phyloP scores from a whole-genome alignment of 1,140 invertebrate species.

The Plectus sambesii region DNA sequence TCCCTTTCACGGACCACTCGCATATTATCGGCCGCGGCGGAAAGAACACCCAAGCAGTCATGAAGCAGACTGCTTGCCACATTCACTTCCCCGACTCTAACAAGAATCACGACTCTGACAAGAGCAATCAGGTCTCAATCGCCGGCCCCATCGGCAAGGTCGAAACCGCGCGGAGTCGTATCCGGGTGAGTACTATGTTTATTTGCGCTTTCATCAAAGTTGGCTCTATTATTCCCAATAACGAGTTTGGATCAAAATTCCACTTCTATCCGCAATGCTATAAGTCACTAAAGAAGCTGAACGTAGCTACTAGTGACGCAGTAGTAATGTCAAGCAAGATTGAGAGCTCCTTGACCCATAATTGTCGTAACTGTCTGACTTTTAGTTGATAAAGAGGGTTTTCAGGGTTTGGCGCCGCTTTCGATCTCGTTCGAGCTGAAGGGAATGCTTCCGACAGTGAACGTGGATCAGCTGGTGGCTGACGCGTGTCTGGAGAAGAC shows the following conservation, averaged over 20 bases:
- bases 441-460: slow-evolving; percentile 56
- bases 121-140: slow-evolving; percentile 67
- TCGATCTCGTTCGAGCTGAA: slow-evolving; percentile 83
- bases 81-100: slow-evolving; percentile 98
- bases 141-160: slow-evolving; percentile 75
- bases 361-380: no score
- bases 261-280: no score
- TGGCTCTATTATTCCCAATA: no score
- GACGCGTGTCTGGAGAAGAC: slow-evolving; percentile 58
- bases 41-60: slow-evolving; percentile 80
- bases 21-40: slow-evolving; percentile 95
- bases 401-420: slow-evolving; percentile 70
- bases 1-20: slow-evolving; percentile 92
- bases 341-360: no score
- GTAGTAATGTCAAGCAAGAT: no score
- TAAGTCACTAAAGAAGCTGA: no score
- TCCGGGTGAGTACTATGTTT: slow-evolving; percentile 63
- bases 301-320: no score
- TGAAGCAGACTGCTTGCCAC: slow-evolving; percentile 88
- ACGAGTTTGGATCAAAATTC: no score
- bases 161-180: slow-evolving; percentile 69
- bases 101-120: slow-evolving; percentile 74
- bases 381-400: no score
- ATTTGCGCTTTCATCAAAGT: no score
- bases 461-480: slow-evolving; percentile 59